Conservation (phyloP, 2,797 vertebrate species). For the Dryobates pubescens region DNA sequence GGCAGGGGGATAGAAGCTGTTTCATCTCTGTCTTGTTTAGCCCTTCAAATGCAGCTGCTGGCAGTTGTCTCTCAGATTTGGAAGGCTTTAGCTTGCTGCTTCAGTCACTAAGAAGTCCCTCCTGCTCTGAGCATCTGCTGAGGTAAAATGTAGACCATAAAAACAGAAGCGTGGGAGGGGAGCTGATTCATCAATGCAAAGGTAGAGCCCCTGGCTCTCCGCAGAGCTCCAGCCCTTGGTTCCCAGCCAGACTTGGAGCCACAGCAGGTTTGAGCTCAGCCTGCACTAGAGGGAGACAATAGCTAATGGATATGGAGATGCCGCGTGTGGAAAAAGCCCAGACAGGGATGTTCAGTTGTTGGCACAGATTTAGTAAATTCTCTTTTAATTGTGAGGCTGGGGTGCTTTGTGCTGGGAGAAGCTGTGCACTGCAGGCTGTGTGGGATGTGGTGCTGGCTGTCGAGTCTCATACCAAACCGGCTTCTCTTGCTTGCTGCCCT, state of each 20-base stretch:
- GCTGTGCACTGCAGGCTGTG: background rate
- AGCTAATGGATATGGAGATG: conserved; percentile 23
- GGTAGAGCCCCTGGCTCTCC: background rate
- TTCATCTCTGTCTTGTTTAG: background rate
- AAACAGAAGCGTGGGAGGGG: background rate
- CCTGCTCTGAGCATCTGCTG: background rate
- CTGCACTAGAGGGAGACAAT: conserved; percentile 71
- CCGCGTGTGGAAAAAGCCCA: background rate
- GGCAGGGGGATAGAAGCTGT: background rate
- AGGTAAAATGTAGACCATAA: background rate
- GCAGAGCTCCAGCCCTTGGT: background rate
- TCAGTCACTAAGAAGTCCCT: background rate
- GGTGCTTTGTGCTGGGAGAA: rapidly evolving
- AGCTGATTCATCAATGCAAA: background rate
- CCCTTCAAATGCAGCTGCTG: background rate
- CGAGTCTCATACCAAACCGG: rapidly evolving
- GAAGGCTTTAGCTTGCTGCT: background rate
- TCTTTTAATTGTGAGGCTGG: background rate
- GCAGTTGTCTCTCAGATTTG: rapidly evolving
- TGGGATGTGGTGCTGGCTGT: rapidly evolving
- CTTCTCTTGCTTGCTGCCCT: background rate
- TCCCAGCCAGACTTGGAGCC: background rate
- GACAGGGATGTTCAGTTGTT: background rate
- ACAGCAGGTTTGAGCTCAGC: background rate
- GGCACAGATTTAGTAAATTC: background rate